phyloP scores from a whole-genome alignment of 2,797 vertebrate genomes.

The Cygnus olor region DNA sequence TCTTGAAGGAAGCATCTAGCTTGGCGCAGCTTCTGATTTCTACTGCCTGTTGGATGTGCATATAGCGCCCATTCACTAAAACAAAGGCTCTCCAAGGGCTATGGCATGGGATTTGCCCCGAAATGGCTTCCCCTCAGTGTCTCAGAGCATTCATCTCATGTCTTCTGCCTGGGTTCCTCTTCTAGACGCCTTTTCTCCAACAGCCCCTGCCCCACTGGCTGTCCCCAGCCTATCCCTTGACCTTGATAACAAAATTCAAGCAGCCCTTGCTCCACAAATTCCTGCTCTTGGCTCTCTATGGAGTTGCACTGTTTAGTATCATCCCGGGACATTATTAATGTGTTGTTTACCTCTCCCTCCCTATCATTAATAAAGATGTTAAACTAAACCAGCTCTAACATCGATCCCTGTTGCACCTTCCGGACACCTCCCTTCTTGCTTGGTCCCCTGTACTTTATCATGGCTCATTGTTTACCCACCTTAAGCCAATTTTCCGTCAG shows the following conservation, averaged over 20 bases:
- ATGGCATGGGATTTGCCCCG: neutral
- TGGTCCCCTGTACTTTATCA: slow-evolving; percentile 49
- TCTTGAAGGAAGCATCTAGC: neutral
- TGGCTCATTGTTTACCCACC: slow-evolving; percentile 31
- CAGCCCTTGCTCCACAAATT: neutral
- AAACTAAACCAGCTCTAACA: slow-evolving; percentile 38
- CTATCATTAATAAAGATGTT: slow-evolving; percentile 70
- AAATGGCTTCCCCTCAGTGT: neutral
- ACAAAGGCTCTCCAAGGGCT: accelerated
- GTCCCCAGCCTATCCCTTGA: neutral
- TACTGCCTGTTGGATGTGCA: accelerated
- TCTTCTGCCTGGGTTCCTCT: neutral
- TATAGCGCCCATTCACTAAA: neutral
- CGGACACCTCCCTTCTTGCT: neutral
- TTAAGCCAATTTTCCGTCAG: slow-evolving; percentile 33
- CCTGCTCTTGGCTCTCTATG: neutral
- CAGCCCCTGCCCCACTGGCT: accelerated
- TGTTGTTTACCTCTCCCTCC: slow-evolving; percentile 60
- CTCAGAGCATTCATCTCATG: neutral
- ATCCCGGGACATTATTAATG: slow-evolving; percentile 48
- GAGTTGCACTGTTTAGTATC: slow-evolving; percentile 9
- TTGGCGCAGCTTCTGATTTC: neutral
- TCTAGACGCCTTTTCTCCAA: neutral
- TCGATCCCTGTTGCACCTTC: slow-evolving; percentile 40
- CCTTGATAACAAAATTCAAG: neutral